These are phyloP conservation scores for Listronotus oregonensis DNA, from an alignment of 1,140 invertebrate species.

Conservation along the genomic window DNA sequence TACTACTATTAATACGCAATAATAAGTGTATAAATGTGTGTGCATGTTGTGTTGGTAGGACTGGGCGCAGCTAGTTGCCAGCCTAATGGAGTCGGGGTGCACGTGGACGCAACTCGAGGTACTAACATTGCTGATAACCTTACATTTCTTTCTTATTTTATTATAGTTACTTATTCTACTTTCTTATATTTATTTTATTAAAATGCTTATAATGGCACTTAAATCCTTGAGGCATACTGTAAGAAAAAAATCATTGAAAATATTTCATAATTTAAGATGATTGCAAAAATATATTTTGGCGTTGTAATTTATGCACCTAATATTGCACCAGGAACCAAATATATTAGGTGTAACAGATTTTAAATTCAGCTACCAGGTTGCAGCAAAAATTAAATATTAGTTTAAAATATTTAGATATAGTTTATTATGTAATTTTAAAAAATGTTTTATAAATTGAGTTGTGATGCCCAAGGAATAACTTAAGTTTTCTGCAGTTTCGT, in stretches of 20 bases:
- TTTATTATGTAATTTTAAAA: neutral
- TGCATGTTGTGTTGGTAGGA: slow-evolving; percentile 64
- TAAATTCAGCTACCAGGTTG: too few relatives aligned
- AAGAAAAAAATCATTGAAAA: neutral
- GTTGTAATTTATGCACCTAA: too few relatives aligned
- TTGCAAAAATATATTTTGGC: too few relatives aligned
- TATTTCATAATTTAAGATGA: neutral
- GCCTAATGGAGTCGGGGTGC: slow-evolving; percentile 76
- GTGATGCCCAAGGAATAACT: neutral
- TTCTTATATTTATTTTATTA: slow-evolving; percentile 2
- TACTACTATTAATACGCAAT: neutral
- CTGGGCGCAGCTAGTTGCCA: slow-evolving; percentile 80
- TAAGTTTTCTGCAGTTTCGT: neutral
- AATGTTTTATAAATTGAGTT: neutral
- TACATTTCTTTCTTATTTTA: slow-evolving; percentile 18
- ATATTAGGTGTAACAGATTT: too few relatives aligned
- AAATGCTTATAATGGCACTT: neutral
- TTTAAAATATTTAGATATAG: too few relatives aligned
- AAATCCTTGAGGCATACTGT: neutral
- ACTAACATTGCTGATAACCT: slow-evolving; percentile 48
- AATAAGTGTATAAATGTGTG: slow-evolving; percentile 32
- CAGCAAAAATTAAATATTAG: too few relatives aligned
- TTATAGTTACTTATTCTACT: slow-evolving; percentile 5
- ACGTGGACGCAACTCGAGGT: slow-evolving; percentile 78
- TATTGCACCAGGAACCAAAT: too few relatives aligned